Base-by-base conservation (phyloP, 2,113 vertebrate species). In the Scomber colias region DNA sequence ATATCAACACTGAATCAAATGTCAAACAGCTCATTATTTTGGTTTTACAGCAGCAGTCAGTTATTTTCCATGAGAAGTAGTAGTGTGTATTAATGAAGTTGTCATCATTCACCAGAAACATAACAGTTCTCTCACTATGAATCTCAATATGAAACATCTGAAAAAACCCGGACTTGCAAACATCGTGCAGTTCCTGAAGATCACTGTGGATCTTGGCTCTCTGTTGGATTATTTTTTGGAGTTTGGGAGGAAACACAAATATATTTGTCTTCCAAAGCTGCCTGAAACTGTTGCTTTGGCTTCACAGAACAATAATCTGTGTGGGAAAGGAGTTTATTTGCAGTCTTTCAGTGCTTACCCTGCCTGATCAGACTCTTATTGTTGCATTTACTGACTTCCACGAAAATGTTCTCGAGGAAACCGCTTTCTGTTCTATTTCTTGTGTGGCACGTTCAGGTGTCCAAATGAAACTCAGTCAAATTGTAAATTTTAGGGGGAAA, bases 291-390 rank as follows among this genome's bases (percentile, higher is more conserved):
- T 67, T 56, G 54, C 53, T 74, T 66, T 50, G 61, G 62, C 27
- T 71, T 57, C 30, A 71, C 40, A 82, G 53, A 73, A 87, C 61
- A 83, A 82, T 62, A 63, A 74, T 83, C 68, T 77, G 75, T 75
- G 71, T 72, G 75, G 61, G 71, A 65, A 56, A 19, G 17, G 21
- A 75, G 84, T 80, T 86, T 85, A 79, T 83, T 76, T 86, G 21
- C 15, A 81, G 54, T 48, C 59, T 51, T 74, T n/a, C 19, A 45
- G 40, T 61, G 79, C 27, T 86, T 84, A 78, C 55, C 35, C 51
- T 56, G 62, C 62, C 62, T 53, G 14, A 55, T 54, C 30, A 81
- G 60, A 60, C 48, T 78, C 53, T 53, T 45, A 62, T 71, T 46
- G 24, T 50, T 60, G 21, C 40, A 51, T 67, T 53, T 61, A 14